Conservation (phyloP, 2,797 vertebrate genomes). For the Rhadinocentrus ornatus region DNA sequence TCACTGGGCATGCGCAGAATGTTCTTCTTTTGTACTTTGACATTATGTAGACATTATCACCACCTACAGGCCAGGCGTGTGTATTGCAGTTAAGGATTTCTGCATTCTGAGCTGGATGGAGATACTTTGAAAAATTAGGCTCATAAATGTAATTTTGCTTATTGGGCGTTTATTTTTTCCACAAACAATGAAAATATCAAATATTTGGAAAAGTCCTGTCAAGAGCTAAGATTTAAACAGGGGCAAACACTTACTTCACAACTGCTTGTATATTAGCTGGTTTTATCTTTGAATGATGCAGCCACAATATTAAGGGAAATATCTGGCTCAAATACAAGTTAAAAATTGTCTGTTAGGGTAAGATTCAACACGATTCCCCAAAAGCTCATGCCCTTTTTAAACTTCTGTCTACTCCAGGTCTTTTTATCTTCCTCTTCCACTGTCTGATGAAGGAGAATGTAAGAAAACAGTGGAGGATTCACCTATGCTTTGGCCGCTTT, state of each 20-base stretch:
- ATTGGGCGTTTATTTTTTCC: no score
- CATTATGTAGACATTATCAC: not conserved
- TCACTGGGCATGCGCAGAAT: not conserved
- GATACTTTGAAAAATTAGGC: no score
- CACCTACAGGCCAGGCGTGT: not conserved
- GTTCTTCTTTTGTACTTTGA: not conserved
- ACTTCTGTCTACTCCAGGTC: slow-evolving; percentile 66
- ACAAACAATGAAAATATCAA: no score
- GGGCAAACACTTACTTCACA: no score
- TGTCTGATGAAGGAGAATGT: slow-evolving; percentile 84
- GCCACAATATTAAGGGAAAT: no score
- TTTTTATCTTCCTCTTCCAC: slow-evolving; percentile 84
- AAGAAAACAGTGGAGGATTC: slow-evolving; percentile 79
- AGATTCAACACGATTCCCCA: not conserved
- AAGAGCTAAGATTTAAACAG: no score
- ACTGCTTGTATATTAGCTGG: no score
- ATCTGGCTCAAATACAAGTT: not conserved
- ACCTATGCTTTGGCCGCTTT: slow-evolving; percentile 80
- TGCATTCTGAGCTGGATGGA: no score
- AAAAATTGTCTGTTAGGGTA: not conserved
- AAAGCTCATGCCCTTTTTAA: slow-evolving; percentile 1
- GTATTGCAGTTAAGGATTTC: not conserved
- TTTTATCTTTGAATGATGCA: no score
- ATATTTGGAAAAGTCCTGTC: no score
- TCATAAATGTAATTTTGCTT: no score